A percentile compares a stretch with the other conserved stretches of the same genome.
These are phyloP conservation scores for Beris chalybata DNA, from an alignment of 2,888 invertebrate species.

Conservation along the genomic window DNA sequence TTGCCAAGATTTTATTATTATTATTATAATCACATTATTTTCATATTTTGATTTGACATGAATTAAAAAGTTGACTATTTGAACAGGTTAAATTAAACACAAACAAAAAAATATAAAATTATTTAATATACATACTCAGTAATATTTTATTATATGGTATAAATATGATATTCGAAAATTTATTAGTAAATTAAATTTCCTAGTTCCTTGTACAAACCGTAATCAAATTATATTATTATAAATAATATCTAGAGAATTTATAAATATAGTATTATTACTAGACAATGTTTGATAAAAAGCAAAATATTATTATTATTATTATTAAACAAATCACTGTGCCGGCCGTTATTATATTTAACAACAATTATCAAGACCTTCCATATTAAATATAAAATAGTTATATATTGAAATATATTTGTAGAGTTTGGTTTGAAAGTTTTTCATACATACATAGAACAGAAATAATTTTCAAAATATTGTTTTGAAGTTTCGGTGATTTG, in stretches of 20 bases:
- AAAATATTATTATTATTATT: background rate
- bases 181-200: slow-evolving; percentile 1
- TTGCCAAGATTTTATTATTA: too few species aligned
- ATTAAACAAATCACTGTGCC: slow-evolving; percentile 35
- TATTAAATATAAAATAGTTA: background rate
- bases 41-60: too few species aligned
- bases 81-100: too few species aligned
- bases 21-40: too few species aligned
- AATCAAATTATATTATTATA: background rate
- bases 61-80: too few species aligned
- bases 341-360: slow-evolving; percentile 23
- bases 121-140: too few species aligned
- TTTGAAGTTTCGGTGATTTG: too few species aligned
- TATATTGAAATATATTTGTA: background rate
- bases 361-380: slow-evolving; percentile 12
- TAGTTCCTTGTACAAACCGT: background rate
- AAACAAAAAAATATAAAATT: too few species aligned
- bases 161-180: background rate
- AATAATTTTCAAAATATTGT: too few species aligned
- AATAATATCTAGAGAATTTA: slow-evolving; percentile 4
- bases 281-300: background rate
- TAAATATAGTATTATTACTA: background rate
- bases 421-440: too few species aligned
- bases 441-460: too few species aligned
- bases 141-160: too few species aligned